Evolutionary conservation across 1,140 invertebrate species (phyloP).

Genomic region (Penaeus japonicus): DNA sequence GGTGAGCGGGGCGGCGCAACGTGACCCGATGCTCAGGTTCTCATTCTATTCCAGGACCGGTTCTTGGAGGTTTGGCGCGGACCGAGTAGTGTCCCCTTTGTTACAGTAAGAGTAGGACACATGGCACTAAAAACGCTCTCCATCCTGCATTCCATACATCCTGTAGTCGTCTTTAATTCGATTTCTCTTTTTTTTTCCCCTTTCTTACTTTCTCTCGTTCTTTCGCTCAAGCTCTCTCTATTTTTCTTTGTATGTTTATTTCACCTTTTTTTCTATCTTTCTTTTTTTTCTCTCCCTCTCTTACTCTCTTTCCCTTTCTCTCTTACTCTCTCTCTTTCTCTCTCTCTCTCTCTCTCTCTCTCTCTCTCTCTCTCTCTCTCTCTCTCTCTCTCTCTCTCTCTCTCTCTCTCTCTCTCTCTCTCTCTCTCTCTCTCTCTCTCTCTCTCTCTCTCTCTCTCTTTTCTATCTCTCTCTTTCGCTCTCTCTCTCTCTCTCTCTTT

Average conservation of each 20-base stretch:
- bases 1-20: background rate
- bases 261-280: too few relatives aligned
- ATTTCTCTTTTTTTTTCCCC: background rate
- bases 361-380: background rate
- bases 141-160: background rate
- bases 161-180: background rate
- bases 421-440: background rate
- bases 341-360: background rate
- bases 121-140: constrained; percentile 13
- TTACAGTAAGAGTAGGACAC: constrained; percentile 42
- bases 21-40: constrained; percentile 10
- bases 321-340: background rate
- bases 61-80: constrained; percentile 34
- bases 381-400: background rate
- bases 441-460: background rate
- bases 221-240: too few relatives aligned
- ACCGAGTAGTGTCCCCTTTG: constrained; percentile 30
- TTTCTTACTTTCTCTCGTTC: too few relatives aligned
- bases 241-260: background rate
- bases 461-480: too few relatives aligned
- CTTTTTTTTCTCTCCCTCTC: too few relatives aligned
- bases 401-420: background rate
- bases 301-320: background rate
- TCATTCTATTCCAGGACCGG: constrained; percentile 32
- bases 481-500: background rate